phyloP scores from a whole-genome alignment of 2,888 invertebrate species.

The Oxycera nigricornis region DNA sequence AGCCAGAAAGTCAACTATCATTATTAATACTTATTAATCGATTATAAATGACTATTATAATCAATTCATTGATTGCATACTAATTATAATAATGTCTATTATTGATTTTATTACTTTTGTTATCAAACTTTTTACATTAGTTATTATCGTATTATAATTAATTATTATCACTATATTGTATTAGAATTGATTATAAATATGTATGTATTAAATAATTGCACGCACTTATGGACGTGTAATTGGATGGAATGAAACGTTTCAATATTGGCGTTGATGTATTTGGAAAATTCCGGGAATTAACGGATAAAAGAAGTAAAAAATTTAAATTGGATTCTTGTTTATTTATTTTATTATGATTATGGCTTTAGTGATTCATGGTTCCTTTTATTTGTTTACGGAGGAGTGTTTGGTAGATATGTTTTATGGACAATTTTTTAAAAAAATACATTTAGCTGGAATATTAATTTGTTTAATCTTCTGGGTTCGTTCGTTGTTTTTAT shows the following conservation, averaged over 20 bases:
- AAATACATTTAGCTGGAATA: neutral
- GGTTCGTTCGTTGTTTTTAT: neutral
- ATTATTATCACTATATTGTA: neutral
- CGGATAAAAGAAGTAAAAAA: no score
- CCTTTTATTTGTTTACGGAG: no score
- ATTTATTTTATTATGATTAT: no score
- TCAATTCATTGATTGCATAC: neutral
- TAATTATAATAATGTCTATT: neutral
- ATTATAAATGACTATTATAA: slow-evolving; percentile 3
- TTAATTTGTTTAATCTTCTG: neutral
- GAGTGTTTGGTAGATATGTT: no score
- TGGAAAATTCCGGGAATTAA: no score
- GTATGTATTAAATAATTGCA: no score
- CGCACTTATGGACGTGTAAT: no score
- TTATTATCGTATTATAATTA: slow-evolving; percentile 21
- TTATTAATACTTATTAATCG: neutral
- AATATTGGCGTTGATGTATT: no score
- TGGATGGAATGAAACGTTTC: no score
- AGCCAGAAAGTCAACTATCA: slow-evolving; percentile 7
- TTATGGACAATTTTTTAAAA: no score
- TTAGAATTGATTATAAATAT: neutral
- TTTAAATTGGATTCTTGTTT: no score
- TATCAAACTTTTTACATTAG: neutral
- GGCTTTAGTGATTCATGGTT: no score
- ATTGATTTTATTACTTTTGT: slow-evolving; percentile 7